Evolutionary conservation across 2,888 invertebrate species (phyloP).

Genomic region (Julus scanicus): DNA sequence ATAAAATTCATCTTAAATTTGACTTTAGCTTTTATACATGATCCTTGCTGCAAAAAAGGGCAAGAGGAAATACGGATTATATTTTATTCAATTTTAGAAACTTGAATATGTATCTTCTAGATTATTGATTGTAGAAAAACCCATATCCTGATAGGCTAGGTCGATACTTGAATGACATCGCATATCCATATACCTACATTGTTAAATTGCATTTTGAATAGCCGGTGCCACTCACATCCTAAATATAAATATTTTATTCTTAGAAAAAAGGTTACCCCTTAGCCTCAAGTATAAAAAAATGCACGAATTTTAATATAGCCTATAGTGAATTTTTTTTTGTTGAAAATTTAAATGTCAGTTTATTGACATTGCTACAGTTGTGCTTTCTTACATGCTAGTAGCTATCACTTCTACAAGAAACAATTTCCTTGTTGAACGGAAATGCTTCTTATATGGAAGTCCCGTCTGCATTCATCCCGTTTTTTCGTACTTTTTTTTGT

Average conservation of each 20-base stretch:
- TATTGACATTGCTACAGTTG: not conserved
- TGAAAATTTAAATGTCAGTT: not conserved
- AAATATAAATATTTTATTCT: no score
- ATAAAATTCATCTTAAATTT: not conserved
- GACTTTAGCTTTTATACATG: not conserved
- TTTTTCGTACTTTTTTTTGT: not conserved
- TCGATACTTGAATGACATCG: not conserved
- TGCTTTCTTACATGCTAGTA: not conserved
- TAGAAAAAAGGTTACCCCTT: no score
- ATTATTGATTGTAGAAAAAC: not conserved
- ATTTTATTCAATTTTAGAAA: not conserved
- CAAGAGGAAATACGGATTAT: not conserved
- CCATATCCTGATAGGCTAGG: not conserved
- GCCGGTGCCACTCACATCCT: no score
- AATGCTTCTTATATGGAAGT: not conserved
- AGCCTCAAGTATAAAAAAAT: not conserved
- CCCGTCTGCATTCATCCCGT: not conserved
- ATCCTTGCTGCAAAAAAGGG: not conserved
- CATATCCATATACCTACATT: no score
- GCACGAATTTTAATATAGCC: not conserved
- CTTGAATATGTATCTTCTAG: not conserved
- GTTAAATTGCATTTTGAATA: no score
- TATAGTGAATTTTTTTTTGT: not conserved
- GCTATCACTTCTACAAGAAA: conserved; percentile 22
- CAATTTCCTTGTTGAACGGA: conserved; percentile 3